Evolutionary conservation across 2,797 vertebrate genomes (phyloP), one percentile per base, ranked within the genome.

Genomic region (Phataginus tricuspis): DNA sequence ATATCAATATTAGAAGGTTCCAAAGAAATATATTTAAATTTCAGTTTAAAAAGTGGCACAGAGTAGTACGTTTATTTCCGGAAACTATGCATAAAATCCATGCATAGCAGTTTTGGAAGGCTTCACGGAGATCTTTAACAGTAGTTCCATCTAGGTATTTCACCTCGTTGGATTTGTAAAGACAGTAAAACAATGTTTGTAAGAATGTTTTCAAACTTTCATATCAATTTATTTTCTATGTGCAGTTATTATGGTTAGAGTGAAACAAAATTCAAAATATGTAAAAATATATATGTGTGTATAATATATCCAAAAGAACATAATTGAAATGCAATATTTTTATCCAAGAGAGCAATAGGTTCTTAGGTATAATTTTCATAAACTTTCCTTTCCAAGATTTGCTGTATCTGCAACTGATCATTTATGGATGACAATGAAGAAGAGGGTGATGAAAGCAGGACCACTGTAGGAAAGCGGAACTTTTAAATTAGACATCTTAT

Each of bases 231-330:
- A 39, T 57, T 66, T 75, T 74, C 72, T 61, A 7, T 78, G 23
- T 59, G 16, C 13, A 77, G 51, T 11, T 74, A 69, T 13, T 59
- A 77, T 21, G 63, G 25, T 39, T 29, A 49, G 0, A 42, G 1
- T 51, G 51, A 68, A 95, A 57, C n/a, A 83, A 69, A 93, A 86
- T 82, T 84, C 2, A n/a, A 87, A 75, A 45, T 61, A 12, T 5
- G 15, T 11, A 71, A 85, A 78, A 59, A 29, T 12, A 16, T 16
- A 84, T 55, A 84, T 57, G 27, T 59, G 18, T 59, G 12, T 4
- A 68, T 12, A 72, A 6, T 63, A 55, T 18, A 18, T 6, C 59
- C 2, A 42, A 59, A 55, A 66, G 18, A 59, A 82, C 1, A 2
- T 3, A 51, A 83, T 0, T 34, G 21, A 84, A 80, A 64, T 64